Evolutionary conservation across 2,113 vertebrate species (phyloP), one percentile per base, ranked within the genome.

Genomic region (Heloderma charlesbogerti): DNA sequence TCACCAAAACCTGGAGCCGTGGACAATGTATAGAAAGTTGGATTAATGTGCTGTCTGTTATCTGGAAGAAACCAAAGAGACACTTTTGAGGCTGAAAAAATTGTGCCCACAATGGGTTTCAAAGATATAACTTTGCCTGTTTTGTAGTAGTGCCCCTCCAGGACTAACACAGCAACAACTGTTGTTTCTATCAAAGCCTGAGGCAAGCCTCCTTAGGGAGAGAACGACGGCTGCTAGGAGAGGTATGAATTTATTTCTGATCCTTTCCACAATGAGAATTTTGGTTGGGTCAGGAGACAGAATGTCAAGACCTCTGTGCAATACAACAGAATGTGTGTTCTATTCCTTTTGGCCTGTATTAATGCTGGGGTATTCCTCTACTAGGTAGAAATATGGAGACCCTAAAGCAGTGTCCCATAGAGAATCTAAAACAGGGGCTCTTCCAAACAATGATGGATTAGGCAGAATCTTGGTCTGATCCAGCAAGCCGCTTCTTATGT

Each of bases 11-110:
- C 97, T 99, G 99, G 88, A 99, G 98, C 93, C 98, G 97, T 87
- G 99, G 99, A 97, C 99, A 99, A 97, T 99, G 98, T 96, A 99
- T 99, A 91, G 99, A 99, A 71, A 99, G 97, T 96, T 99, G 99
- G 94, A 99, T 99, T 82, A 99, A 97, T 0, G 99, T 99, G 80
- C 98, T 98, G 95, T 99, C 99, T 97, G 99, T 99, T 95, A 99
- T 99, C 99, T 99, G 95, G 15, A 93, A 93, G 57, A 94, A 86
- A 93, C 3, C 82, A 37, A 72, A 34, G 31, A 77, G 31, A 43
- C 1, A 27, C 0, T 0, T 66, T 45, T 88, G 13, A 45, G 0
- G 0, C 0, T 0, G 27, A 6, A 0, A 37, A 66, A 7, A 57
- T 20, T 91, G 31, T 40, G 2, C 51, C 40, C 45, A 8, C 67